Base-by-base conservation (phyloP, 2,888 invertebrate genomes). In the Aphrophora alni region DNA sequence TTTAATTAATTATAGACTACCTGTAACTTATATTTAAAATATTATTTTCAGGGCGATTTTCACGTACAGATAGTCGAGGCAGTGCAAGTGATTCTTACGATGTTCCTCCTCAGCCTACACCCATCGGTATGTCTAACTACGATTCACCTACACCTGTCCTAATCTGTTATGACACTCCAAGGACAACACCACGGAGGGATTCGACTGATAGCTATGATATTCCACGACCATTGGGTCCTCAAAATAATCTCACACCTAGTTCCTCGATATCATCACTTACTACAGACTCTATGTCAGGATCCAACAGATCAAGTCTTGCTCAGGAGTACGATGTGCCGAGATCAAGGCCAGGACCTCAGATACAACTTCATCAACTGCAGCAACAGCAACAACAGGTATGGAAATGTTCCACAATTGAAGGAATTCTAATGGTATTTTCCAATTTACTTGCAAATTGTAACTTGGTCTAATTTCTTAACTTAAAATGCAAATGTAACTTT, bases 291-390 rank as follows among this genome's bases (percentile, higher is more conserved):
- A 77, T 83, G 77, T 80, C 77, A 86, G 89, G 89, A 79, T 91
- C 91, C 68, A 90, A 90, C 84, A 88, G 91, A 83, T 91, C 90
- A 28, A 89, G 89, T 82, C 87, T 88, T 4, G 92, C 92, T 88
- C 91, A 93, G 14, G 93, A 94, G 85, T 94, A 94, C 87, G 94
- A 94, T 87, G 90, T 93, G 83, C 94, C 94, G 7, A 85, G 85
- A 72, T 81, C 85, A 72, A 44, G 83, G 68, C 81, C 81, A 76
- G 82, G 83, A 7, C 84, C 80, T 38, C 81, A 82, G 80, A 78
- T 83, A 68, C 84, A 85, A 80, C 85, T 85, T 77, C 38, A 68
- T 21, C 77, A 77, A 25, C 59, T 78, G 21, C 81, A 38, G 59
- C 80, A 76, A 51, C 80, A 80, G 72, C n/a, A n/a, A n/a, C n/a